Evolutionary conservation across 92 coral and sea anemone genomes (phyloP).

Genomic region (Umimayanthus chanpuru): DNA sequence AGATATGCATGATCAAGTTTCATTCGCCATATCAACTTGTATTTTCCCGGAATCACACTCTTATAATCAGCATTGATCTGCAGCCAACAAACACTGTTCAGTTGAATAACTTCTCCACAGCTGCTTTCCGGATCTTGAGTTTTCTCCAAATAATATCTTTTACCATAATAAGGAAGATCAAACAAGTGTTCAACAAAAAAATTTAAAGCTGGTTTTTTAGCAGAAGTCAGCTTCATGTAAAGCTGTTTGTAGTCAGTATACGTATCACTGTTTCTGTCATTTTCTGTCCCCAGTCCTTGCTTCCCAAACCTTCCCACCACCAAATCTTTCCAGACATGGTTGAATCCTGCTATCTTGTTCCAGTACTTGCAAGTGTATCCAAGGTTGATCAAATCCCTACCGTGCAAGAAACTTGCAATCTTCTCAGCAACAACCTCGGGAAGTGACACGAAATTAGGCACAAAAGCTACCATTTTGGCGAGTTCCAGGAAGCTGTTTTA

Average conservation of each 20-base stretch:
- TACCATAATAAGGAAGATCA: neutral
- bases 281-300: neutral
- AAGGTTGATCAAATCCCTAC: conserved; percentile 68
- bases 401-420: conserved; percentile 64
- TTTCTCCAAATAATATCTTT: conserved; percentile 53
- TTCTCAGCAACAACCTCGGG: conserved; percentile 67
- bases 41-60: conserved; percentile 70
- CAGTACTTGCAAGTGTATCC: conserved; percentile 73
- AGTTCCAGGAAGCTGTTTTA: too few relatives aligned
- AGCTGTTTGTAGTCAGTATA: conserved; percentile 52
- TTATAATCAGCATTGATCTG: conserved; percentile 52
- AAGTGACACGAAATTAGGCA: conserved; percentile 34
- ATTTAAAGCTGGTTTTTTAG: conserved; percentile 56
- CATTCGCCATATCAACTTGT: conserved; percentile 68
- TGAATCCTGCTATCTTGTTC: conserved; percentile 52
- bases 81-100: conserved; percentile 72
- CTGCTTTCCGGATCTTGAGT: conserved; percentile 62
- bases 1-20: conserved; percentile 62
- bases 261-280: neutral
- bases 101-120: conserved; percentile 63
- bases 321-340: conserved; percentile 64
- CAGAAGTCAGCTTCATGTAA: conserved; percentile 61
- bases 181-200: conserved; percentile 54
- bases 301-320: conserved; percentile 66
- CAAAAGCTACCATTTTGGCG: too few relatives aligned